phyloP scores from a whole-genome alignment of 2,797 vertebrate species.

The Molossus molossus region DNA sequence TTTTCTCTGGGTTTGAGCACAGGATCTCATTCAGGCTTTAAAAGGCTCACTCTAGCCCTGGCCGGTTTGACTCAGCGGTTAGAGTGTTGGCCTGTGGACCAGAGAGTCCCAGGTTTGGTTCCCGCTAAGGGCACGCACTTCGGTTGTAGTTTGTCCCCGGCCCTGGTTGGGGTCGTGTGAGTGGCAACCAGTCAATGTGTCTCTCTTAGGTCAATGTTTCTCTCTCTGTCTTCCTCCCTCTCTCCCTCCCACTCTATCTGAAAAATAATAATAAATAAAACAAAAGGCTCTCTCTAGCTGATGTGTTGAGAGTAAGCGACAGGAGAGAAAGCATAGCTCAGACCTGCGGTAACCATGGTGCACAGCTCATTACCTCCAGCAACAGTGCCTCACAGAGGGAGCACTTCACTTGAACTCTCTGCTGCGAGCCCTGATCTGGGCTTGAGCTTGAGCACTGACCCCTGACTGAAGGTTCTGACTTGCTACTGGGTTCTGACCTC shows the following conservation, averaged over 20 bases:
- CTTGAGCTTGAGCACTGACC: slow-evolving; percentile 51
- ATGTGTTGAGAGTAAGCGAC: neutral
- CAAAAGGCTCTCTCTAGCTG: neutral
- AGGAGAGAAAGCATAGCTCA: neutral
- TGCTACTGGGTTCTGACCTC: slow-evolving; percentile 46
- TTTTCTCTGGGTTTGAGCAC: neutral
- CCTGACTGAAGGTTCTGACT: slow-evolving; percentile 36
- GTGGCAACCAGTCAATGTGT: no score
- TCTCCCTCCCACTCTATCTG: no score
- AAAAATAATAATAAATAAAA: no score
- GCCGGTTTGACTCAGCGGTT: no score
- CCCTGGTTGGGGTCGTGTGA: no score
- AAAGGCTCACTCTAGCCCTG: neutral
- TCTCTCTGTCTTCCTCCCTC: no score
- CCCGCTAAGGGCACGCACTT: no score
- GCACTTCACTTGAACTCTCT: neutral
- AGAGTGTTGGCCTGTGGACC: no score
- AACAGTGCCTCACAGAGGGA: neutral
- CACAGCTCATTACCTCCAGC: neutral
- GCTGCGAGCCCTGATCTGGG: neutral
- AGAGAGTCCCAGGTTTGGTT: no score
- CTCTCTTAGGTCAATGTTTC: no score
- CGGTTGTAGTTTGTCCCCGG: no score
- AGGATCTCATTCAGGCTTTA: neutral
- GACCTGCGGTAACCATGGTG: neutral